A percentile compares a stretch with the other conserved stretches of the same genome.
phyloP scores from a whole-genome alignment of 1,140 invertebrate species.

The Brachionus calyciflorus region DNA sequence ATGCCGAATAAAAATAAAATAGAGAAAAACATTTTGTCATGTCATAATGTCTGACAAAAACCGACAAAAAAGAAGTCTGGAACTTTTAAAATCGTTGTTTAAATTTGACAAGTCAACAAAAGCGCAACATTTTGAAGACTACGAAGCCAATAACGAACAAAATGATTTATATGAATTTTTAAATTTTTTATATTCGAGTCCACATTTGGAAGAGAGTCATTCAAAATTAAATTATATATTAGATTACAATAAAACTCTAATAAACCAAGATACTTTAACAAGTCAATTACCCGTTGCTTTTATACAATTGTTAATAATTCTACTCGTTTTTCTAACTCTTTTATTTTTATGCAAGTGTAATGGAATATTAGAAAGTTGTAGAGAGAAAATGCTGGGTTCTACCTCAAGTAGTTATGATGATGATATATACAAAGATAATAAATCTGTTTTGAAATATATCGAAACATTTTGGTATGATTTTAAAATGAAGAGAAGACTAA shows the following conservation, averaged over 20 bases:
- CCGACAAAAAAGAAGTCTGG: background rate
- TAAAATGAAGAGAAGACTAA: background rate
- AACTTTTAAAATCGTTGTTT: background rate
- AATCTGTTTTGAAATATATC: background rate
- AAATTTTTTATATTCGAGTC: background rate
- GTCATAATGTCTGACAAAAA: too few species aligned
- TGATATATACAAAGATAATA: background rate
- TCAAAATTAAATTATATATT: background rate
- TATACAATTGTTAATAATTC: constrained; percentile 3
- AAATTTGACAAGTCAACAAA: background rate
- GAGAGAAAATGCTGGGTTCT: background rate
- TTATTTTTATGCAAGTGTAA: constrained; percentile 32
- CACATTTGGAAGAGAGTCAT: background rate
- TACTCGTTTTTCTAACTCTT: background rate
- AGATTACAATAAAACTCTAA: background rate
- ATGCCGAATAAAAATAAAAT: too few species aligned
- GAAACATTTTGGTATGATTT: constrained; percentile 7
- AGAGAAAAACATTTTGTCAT: too few species aligned
- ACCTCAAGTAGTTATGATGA: background rate
- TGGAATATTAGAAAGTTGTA: background rate
- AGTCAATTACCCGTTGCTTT: background rate
- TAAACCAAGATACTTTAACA: background rate
- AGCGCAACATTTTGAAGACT: background rate
- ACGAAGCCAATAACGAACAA: background rate
- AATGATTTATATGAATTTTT: constrained; percentile 28